These are phyloP conservation scores for Porites cylindrica DNA, from an alignment of 92 coral and sea anemone genomes.

Conservation along the genomic window DNA sequence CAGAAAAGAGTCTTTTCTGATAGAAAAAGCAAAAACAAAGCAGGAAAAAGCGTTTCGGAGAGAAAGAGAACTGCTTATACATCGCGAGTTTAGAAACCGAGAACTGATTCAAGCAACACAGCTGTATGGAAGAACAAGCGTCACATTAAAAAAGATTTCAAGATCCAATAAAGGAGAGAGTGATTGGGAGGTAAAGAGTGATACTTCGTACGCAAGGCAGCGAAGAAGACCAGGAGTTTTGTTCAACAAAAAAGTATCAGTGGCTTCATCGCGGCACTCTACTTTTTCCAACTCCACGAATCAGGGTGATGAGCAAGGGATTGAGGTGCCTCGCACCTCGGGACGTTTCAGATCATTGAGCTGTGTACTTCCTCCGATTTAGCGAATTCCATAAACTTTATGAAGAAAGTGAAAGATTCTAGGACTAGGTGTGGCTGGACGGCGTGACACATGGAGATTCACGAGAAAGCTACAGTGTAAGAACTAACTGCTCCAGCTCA, in stretches of 20 bases:
- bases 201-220: constrained; percentile 19
- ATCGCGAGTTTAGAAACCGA: constrained; percentile 4
- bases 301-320: neutral
- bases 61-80: constrained; percentile 35
- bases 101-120: neutral
- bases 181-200: constrained; percentile 35
- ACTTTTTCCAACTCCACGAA: neutral
- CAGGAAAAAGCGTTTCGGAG: constrained; percentile 33
- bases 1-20: constrained; percentile 10
- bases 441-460: no score
- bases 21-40: constrained; percentile 37
- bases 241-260: neutral
- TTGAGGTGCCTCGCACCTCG: neutral
- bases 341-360: constrained; percentile 10
- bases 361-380: constrained; percentile 32
- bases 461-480: no score
- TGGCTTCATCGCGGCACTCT: constrained; percentile 18
- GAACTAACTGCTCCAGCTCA: no score
- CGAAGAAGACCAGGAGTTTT: constrained; percentile 10
- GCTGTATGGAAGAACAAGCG: neutral
- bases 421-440: no score
- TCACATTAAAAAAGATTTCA: constrained; percentile 3
- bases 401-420: neutral
- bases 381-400: neutral
- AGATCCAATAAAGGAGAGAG: neutral